Evolutionary conservation across 2,888 invertebrate species (phyloP), one percentile per base, ranked within the genome.

Genomic region (Villa cingulata): DNA sequence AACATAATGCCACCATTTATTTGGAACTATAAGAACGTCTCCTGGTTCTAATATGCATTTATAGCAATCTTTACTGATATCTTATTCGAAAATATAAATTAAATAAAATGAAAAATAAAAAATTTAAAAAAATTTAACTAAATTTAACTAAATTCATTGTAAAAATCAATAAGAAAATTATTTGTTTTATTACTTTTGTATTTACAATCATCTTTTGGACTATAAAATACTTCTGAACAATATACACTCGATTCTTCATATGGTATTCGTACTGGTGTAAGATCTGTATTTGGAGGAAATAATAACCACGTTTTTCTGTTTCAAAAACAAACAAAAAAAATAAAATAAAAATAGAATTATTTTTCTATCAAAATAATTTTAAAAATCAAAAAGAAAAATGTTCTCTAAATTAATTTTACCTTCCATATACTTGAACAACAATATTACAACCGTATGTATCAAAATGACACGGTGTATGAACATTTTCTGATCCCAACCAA

Each of bases 1-100:
- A 1, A 95, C 96, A 71, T 86, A 94, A 71, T 96, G 96, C 96
- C 96, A 97, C 95, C 96, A 97, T 51, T 86, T 84, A 51, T 78
- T 76, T 0, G 96, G 96, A 9, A 97, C 85, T 58, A 86, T 77
- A 34, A 97, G 70, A 1, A 90, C 84, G 68, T 96, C 89, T 0
- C 92, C 91, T 12, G 90, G 83, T 41, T 80, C 72, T 43, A 96
- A 68, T 46, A 77, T 75, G 29, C 90, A 76, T 52, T 78, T 66
- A 52, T 73, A 71, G 1, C 70, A 72, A 20, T 70, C 70, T 48
- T 14, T 2, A 12, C 29, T 32, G 12, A 32, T 5, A 4, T 12
- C 29, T 32, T 32, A 12, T 23, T 23, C 7, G 4, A 6, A 6
- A 6, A 6, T 23, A 23, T 4, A 23, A 23, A 23, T 6, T 23